Evolutionary conservation across 2,888 invertebrate species (phyloP), one percentile per base, ranked within the genome.

Genomic region (Drosophila flavopinicola): DNA sequence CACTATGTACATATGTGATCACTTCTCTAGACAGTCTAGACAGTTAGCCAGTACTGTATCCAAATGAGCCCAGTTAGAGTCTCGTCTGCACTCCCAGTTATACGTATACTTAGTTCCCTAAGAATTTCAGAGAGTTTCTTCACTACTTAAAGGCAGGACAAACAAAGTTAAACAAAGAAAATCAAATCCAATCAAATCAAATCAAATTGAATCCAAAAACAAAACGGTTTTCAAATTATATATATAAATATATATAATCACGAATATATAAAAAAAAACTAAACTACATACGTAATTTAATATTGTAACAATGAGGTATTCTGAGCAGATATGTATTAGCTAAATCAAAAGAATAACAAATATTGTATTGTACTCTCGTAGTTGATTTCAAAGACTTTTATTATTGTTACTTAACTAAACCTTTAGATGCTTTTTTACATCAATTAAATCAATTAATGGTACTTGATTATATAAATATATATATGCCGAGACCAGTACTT

Each of bases 1-100:
- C 91, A 91, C 86, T 91, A 91, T 90, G 91, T 91, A 90, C 91
- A 91, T 88, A 91, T 91, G 91, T 91, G 91, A 91, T 91, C 91
- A 89, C 91, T 91, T 90, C 88, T 91, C 75, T 90, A 90, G 78
- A 27, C 61, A 72, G 61, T 91, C 75, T 90, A 90, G 78, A 27
- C 61, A 72, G 61, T 66, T 59, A 60, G 27, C 20, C 37, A 6
- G 9, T 9, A 29, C n/a, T 20, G 17, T n/a, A 37, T 37, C 37
- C n/a, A 37, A n/a, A 13, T 4, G 17, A 23, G 6, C 45, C 37
- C 17, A 39, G 3, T 15, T 41, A 24, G 13, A 57, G 44, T 59
- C 66, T 37, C 49, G 44, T 59, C 66, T 37, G 35, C 51, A 29
- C 20, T n/a, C 15, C 38, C 27, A 56, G 39, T 39, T 71, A 56